Percentiles rank a stretch among this genome's conserved stretches.
Conservation (phyloP, 53 echinoderm and acorn worm genomes). For the Echinarachnius parma region DNA sequence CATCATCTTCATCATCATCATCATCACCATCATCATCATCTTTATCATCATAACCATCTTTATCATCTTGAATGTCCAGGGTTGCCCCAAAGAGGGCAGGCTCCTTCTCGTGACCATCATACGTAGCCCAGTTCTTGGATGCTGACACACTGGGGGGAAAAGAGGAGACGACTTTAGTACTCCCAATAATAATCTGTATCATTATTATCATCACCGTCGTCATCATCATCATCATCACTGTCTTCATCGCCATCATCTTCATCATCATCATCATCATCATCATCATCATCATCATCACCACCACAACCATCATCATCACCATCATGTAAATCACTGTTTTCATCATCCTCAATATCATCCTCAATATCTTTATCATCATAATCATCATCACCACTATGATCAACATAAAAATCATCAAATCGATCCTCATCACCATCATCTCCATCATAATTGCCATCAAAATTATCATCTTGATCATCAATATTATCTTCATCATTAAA, state of each 20-base stretch:
- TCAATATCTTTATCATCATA: neutral
- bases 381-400: conserved; percentile 5
- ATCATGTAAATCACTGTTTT: neutral
- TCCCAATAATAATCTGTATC: neutral
- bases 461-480: neutral
- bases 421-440: conserved; percentile 6
- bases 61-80: conserved; percentile 50
- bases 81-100: conserved; percentile 76
- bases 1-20: no score
- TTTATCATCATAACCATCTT: no score
- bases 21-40: no score
- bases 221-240: conserved; percentile 3
- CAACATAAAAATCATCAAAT: neutral
- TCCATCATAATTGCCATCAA: neutral
- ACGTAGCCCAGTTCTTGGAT: conserved; percentile 68
- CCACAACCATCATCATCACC: conserved; percentile 8
- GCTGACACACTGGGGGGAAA: conserved; percentile 49
- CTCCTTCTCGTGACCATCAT: conserved; percentile 44
- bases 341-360: neutral
- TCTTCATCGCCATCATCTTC: conserved; percentile 13
- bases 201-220: neutral
- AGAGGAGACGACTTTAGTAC: no score
- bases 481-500: neutral
- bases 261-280: conserved; percentile 21
- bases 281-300: conserved; percentile 16